phyloP scores from a whole-genome alignment of 1,140 invertebrate genomes.

The Lordiphosa collinella region DNA sequence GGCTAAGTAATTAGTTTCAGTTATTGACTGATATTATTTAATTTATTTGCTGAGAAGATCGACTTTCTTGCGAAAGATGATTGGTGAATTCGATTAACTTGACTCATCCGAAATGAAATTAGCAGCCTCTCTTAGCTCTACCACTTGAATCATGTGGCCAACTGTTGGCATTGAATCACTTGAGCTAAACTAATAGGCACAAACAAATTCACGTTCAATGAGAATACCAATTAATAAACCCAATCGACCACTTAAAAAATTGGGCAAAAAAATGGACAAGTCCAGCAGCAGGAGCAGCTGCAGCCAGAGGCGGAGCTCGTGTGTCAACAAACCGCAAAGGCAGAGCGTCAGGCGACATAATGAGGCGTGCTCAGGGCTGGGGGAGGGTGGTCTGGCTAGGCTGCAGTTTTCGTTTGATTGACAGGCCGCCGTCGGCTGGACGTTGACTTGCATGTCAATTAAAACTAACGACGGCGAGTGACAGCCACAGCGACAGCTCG shows the following conservation, averaged over 20 bases:
- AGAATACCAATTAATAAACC: slow-evolving; percentile 41
- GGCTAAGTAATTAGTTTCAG: no score
- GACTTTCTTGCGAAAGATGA: no score
- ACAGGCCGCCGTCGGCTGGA: slow-evolving; percentile 69
- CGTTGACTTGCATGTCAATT: slow-evolving; percentile 79
- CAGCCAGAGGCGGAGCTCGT: slow-evolving; percentile 17
- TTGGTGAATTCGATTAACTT: slow-evolving; percentile 2
- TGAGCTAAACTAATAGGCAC: slow-evolving; percentile 39
- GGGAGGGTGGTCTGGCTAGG: slow-evolving; percentile 20
- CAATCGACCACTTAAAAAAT: slow-evolving; percentile 28
- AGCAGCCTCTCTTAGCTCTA: no score
- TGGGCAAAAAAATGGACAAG: slow-evolving; percentile 14
- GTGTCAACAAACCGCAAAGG: slow-evolving; percentile 63
- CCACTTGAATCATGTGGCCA: slow-evolving; percentile 4
- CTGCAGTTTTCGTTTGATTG: slow-evolving; percentile 65
- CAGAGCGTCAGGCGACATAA: slow-evolving; percentile 31
- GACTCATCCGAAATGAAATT: slow-evolving; percentile 7
- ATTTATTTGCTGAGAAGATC: no score
- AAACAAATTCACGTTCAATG: neutral
- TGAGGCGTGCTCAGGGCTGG: slow-evolving; percentile 37
- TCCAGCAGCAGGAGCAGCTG: slow-evolving; percentile 40
- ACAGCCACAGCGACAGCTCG: slow-evolving; percentile 31
- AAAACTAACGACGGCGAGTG: slow-evolving; percentile 61
- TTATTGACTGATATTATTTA: no score
- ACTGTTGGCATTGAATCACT: slow-evolving; percentile 17